A percentile compares a stretch with the other conserved stretches of the same genome.
These are phyloP conservation scores for Archivesica marissinica DNA, from an alignment of 1,140 invertebrate species.

Conservation along the genomic window DNA sequence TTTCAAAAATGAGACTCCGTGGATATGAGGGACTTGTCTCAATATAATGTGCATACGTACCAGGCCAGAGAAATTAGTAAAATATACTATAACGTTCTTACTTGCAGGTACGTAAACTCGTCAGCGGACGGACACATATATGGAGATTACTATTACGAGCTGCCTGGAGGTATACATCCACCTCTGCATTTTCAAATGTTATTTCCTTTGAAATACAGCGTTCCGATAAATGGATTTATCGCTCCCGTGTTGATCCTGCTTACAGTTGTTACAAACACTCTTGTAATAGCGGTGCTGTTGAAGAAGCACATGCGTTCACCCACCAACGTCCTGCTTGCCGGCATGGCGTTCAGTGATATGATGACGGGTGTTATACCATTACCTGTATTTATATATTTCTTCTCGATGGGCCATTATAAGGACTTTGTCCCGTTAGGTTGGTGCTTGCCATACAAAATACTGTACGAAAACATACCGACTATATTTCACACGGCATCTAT, in stretches of 20 bases:
- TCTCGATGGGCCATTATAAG: constrained; percentile 93
- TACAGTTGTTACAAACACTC: constrained; percentile 95
- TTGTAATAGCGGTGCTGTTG: constrained; percentile 90
- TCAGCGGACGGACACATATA: background rate
- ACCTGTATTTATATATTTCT: constrained; percentile 95
- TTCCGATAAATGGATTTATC: constrained; percentile 86
- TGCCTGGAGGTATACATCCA: background rate
- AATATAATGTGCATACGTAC: no score
- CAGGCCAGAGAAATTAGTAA: no score
- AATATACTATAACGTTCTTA: no score
- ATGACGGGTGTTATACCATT: constrained; percentile 95
- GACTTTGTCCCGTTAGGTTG: constrained; percentile 79
- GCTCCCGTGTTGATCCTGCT: constrained; percentile 93
- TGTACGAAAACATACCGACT: constrained; percentile 87
- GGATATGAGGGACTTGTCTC: no score
- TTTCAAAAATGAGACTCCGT: no score
- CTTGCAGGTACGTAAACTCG: no score
- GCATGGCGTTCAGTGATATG: constrained; percentile 97
- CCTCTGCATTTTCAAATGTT: constrained; percentile 22
- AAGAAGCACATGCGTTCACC: constrained; percentile 88
- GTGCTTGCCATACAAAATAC: constrained; percentile 90
- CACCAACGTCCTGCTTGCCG: constrained; percentile 89
- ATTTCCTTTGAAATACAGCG: constrained; percentile 70
- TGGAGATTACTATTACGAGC: background rate
- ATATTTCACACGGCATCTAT: constrained; percentile 97